These are phyloP conservation scores for Coelogynopora nodosa DNA, from an alignment of 2,888 invertebrate species.

Conservation along the genomic window DNA sequence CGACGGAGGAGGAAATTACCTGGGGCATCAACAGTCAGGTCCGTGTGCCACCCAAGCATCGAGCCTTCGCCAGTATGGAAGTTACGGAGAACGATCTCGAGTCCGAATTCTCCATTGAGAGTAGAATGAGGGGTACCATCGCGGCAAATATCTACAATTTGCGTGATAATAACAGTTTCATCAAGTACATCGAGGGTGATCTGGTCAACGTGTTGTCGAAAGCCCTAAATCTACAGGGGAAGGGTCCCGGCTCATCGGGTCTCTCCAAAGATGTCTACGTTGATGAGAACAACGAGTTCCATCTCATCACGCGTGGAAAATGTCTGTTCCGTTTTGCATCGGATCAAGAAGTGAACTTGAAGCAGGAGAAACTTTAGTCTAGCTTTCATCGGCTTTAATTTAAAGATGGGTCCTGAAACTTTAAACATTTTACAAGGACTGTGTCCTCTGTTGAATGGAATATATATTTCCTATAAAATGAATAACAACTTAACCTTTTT, in stretches of 20 bases:
- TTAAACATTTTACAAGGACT: too few relatives aligned
- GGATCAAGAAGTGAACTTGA: neutral
- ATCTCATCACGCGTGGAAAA: neutral
- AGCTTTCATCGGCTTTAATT: too few relatives aligned
- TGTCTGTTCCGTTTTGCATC: neutral
- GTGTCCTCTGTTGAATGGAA: too few relatives aligned
- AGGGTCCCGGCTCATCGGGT: neutral
- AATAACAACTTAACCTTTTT: too few relatives aligned
- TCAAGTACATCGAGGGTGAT: neutral
- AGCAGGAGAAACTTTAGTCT: neutral
- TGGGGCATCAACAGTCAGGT: conserved; percentile 61
- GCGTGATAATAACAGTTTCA: neutral
- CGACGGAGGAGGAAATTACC: conserved; percentile 55
- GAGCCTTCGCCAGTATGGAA: neutral
- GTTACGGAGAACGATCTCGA: neutral
- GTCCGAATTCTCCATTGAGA: neutral
- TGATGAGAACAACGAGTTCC: neutral
- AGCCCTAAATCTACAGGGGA: neutral
- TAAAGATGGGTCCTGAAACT: too few relatives aligned
- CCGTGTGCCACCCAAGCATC: neutral
- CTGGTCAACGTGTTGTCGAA: neutral
- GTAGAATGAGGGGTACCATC: neutral
- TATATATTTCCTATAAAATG: too few relatives aligned
- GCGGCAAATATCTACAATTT: neutral
- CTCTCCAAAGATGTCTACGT: neutral